Evolutionary conservation across 2,113 vertebrate species (phyloP).

Genomic region (Brachionichthys hirsutus): DNA sequence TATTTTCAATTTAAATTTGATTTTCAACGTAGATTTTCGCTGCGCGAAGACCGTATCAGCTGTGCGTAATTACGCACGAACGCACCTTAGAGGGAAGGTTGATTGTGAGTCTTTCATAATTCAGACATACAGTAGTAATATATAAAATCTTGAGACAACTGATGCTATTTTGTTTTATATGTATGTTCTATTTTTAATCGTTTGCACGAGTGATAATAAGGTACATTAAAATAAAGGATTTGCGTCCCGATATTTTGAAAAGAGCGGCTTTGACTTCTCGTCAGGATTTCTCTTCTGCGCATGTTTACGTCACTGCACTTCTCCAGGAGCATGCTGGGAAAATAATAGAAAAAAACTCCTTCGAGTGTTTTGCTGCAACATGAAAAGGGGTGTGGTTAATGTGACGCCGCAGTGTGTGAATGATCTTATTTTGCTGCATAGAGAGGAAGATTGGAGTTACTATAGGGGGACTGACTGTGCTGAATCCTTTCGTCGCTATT

Average conservation of each 20-base stretch:
- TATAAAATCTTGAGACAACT: too few relatives aligned
- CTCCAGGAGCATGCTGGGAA: slow-evolving; percentile 72
- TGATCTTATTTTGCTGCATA: slow-evolving; percentile 29
- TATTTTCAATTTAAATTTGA: too few relatives aligned
- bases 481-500: not conserved
- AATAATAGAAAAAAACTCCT: slow-evolving; percentile 44
- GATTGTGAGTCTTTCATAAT: too few relatives aligned
- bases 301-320: slow-evolving; percentile 60
- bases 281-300: not conserved
- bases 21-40: too few relatives aligned
- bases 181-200: not conserved
- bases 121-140: too few relatives aligned
- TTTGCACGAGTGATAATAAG: not conserved
- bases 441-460: not conserved
- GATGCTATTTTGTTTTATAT: too few relatives aligned
- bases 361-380: slow-evolving; percentile 68
- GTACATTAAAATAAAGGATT: not conserved
- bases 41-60: too few relatives aligned
- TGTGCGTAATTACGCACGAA: too few relatives aligned
- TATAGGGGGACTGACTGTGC: not conserved
- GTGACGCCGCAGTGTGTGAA: slow-evolving; percentile 47
- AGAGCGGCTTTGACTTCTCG: not conserved
- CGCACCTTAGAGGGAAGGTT: too few relatives aligned
- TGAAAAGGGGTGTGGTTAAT: slow-evolving; percentile 67
- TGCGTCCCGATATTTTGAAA: not conserved